phyloP scores from a whole-genome alignment of 2,888 invertebrate species.

The Lithophane ornitopus region DNA sequence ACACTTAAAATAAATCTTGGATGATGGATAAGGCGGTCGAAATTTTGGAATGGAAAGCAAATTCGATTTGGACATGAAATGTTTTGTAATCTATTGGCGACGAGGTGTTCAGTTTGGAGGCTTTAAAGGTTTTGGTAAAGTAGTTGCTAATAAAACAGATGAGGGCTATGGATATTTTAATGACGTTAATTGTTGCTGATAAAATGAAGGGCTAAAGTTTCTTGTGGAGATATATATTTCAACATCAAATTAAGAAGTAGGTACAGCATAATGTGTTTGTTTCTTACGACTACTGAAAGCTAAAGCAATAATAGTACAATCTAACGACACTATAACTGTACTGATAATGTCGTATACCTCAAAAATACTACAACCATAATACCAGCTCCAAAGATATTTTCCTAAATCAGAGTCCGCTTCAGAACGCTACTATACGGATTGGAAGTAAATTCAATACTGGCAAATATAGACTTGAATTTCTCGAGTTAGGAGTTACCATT shows the following conservation, averaged over 20 bases:
- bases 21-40: constrained; percentile 57
- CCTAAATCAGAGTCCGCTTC: constrained; percentile 59
- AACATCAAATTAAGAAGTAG: background rate
- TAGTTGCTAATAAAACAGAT: background rate
- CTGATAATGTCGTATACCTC: background rate
- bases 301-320: background rate
- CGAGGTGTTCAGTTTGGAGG: constrained; percentile 8
- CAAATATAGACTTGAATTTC: constrained; percentile 78
- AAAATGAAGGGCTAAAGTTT: background rate
- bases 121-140: constrained; percentile 5
- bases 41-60: constrained; percentile 50
- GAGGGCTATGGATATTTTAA: too few relatives aligned
- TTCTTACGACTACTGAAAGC: background rate
- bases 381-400: constrained; percentile 56
- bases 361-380: constrained; percentile 19
- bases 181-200: background rate
- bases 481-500: constrained; percentile 65
- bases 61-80: constrained; percentile 43
- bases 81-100: constrained; percentile 37
- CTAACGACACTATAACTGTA: background rate
- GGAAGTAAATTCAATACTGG: constrained; percentile 77
- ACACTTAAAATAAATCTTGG: constrained; percentile 62
- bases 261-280: too few relatives aligned
- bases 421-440: constrained; percentile 64
- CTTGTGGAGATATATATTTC: too few relatives aligned